A percentile compares a stretch with the other conserved stretches of the same genome.
These are phyloP conservation scores for Lophotriccus pileatus DNA, from an alignment of 2,797 vertebrate genomes.

Conservation along the genomic window DNA sequence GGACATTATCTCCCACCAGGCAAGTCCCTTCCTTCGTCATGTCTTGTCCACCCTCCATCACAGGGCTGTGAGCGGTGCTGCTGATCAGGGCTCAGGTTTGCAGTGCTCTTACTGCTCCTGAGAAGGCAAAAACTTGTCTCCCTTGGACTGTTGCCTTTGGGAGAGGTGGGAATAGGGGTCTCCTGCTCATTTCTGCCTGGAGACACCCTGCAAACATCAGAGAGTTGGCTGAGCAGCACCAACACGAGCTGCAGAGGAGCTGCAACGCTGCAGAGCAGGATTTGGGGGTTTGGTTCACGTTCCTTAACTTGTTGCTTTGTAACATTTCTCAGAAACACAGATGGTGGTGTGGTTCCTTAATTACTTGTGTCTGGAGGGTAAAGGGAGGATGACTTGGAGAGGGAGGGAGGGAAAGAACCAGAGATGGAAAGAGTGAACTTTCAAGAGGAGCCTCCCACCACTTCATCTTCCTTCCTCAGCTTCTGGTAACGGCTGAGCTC, in stretches of 20 bases:
- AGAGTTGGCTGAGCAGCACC: background rate
- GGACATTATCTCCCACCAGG: background rate
- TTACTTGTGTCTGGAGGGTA: background rate
- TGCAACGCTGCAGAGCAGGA: background rate
- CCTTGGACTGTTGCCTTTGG: background rate
- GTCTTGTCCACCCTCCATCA: background rate
- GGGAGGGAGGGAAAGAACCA: background rate
- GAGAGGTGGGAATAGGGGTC: background rate
- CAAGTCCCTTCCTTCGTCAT: fast-evolving
- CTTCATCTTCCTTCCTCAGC: background rate
- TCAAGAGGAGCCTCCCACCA: background rate
- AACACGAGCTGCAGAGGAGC: background rate
- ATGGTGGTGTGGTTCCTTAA: background rate
- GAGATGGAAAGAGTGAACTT: slow-evolving; percentile 7
- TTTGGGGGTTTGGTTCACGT: background rate
- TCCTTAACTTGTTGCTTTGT: background rate
- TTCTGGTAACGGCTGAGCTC: background rate
- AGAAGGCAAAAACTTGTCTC: background rate
- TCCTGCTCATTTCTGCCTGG: background rate
- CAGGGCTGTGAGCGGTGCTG: background rate
- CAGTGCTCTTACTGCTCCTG: background rate
- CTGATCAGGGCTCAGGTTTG: fast-evolving
- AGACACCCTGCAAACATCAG: background rate
- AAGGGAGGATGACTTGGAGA: background rate
- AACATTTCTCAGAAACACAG: background rate